Conservation (phyloP, 2,113 vertebrate species). For the Callithrix jacchus region DNA sequence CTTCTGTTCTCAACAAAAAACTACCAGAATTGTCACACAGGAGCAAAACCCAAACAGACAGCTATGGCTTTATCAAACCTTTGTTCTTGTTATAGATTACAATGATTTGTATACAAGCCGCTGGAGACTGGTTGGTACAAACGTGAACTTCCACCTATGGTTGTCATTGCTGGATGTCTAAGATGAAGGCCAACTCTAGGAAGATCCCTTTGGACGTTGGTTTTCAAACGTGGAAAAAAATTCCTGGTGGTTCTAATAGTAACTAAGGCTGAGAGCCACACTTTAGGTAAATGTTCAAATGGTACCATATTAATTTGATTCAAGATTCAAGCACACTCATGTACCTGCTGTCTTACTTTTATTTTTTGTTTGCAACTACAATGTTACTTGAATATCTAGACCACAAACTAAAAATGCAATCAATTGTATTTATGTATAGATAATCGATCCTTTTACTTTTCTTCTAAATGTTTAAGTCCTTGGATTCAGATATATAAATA, state of each 20-base stretch:
- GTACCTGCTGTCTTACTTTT: background rate
- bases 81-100: background rate
- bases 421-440: background rate
- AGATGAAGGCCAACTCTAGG: background rate
- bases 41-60: background rate
- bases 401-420: conserved; percentile 35
- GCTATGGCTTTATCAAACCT: background rate
- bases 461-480: background rate
- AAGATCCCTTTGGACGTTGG: background rate
- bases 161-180: background rate
- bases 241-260: background rate
- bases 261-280: conserved; percentile 13
- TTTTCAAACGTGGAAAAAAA: background rate
- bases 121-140: background rate
- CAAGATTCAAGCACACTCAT: background rate
- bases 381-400: background rate
- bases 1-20: conserved; percentile 49
- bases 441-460: background rate
- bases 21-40: background rate
- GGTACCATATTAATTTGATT: background rate
- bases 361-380: background rate
- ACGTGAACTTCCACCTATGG: background rate
- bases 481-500: background rate
- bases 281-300: background rate
- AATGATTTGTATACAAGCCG: background rate